Conservation (phyloP, 1,140 invertebrate genomes). For the Nasonia longicornis region DNA sequence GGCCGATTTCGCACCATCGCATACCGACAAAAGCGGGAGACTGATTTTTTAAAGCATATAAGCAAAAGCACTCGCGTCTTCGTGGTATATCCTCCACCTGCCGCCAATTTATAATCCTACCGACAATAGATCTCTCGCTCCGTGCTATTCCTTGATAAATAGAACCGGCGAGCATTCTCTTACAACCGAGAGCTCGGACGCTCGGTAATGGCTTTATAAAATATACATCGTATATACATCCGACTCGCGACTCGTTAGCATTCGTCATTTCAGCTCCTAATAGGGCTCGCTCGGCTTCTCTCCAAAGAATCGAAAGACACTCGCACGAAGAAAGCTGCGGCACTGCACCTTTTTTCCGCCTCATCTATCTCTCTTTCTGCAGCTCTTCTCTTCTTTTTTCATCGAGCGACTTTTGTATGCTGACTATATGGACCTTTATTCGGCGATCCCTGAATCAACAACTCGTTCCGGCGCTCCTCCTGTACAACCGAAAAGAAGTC, state of each 20-base stretch:
- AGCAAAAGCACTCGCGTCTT: no score
- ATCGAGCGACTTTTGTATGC: neutral
- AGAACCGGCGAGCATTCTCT: slow-evolving; percentile 25
- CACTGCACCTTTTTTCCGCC: neutral
- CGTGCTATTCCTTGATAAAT: slow-evolving; percentile 59
- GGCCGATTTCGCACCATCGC: no score
- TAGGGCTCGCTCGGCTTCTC: slow-evolving; percentile 13
- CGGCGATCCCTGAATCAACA: slow-evolving; percentile 7
- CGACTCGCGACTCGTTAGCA: slow-evolving; percentile 56
- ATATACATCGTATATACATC: slow-evolving; percentile 46
- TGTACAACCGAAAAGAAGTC: slow-evolving; percentile 2
- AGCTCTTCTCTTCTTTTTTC: slow-evolving; percentile 1
- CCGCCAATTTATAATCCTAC: neutral
- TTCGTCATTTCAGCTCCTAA: slow-evolving; percentile 54
- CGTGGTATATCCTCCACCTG: neutral
- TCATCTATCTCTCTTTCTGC: slow-evolving; percentile 1
- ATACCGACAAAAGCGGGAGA: no score
- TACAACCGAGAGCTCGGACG: slow-evolving; percentile 37
- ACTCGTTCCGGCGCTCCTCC: neutral
- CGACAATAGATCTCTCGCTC: slow-evolving; percentile 23
- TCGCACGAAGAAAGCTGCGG: neutral
- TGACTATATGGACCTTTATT: slow-evolving; percentile 1
- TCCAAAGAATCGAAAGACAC: neutral
- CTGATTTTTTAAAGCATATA: no score
- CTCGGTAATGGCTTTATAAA: slow-evolving; percentile 64